Evolutionary conservation across 2,113 vertebrate species (phyloP), one percentile per base, ranked within the genome.

Genomic region (Deroptyus accipitrinus): DNA sequence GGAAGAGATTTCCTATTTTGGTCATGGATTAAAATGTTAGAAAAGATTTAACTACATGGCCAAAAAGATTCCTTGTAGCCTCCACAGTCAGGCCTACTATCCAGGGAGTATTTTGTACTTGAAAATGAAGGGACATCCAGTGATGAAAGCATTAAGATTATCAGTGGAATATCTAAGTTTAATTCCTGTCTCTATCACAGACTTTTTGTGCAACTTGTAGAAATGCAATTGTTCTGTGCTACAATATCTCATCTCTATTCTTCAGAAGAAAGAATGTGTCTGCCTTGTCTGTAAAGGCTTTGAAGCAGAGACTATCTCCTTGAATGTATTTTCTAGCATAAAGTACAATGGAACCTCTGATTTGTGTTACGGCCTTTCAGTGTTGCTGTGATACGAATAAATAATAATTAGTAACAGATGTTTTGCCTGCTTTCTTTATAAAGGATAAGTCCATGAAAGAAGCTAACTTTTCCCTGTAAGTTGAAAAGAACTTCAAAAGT

Each of bases 341-440:
- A 93, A 91, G 39, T 83, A 96, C 62, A 96, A 88, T 88, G 42
- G 61, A 94, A 88, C 10, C 46, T 94, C 73, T 93, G 86, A 84
- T 94, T 94, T 90, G 13, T 93, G 73, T 91, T 79, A 84, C 52
- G 75, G 33, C 19, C 44, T 94, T 92, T 92, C 80, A 90, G 48
- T 57, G 61, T 88, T 92, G 86, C 79, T 94, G 42, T 79, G 91
- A 90, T 76, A 84, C 0, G 4, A 94, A 94, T 88, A 97, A 97
- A 94, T 96, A 96, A 81, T 93, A 93, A 95, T 90, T 92, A 96
- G 52, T 88, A 84, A 84, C 42, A 90, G 69, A 75, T 84, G 66
- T 87, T 92, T 84, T 91, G 19, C 69, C 83, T 82, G 42, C 48
- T 91, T 92, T 78, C 44, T 88, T 88, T 72, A 51, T 76, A 70